A percentile compares a stretch with the other conserved stretches of the same genome.
phyloP scores from a whole-genome alignment of 2,797 vertebrate genomes.

The Cyclopterus lumpus region DNA sequence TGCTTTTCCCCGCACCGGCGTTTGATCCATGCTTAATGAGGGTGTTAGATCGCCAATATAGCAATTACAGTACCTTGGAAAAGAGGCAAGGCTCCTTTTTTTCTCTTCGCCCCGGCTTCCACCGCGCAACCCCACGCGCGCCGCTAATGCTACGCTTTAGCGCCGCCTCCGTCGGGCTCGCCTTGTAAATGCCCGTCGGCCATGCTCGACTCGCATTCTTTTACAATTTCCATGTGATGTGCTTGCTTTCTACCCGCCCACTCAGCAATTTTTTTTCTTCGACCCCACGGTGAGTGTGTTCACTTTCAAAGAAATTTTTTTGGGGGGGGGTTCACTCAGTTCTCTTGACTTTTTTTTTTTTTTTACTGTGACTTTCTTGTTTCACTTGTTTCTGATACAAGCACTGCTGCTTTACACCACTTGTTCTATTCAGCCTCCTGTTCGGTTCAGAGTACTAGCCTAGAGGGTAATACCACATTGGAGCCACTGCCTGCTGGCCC shows the following conservation, averaged over 20 bases:
- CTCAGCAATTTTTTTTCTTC: conserved; percentile 38
- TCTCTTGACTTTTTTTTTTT: conserved; percentile 8
- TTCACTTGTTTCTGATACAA: conserved; percentile 25
- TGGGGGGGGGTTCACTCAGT: conserved; percentile 27
- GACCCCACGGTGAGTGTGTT: conserved; percentile 6
- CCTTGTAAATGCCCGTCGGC: background rate
- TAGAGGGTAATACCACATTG: conserved; percentile 12
- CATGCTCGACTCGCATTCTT: conserved; percentile 33
- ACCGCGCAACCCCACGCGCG: conserved; percentile 42
- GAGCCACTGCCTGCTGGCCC: background rate
- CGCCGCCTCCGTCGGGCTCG: conserved; percentile 29
- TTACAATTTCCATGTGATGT: conserved; percentile 27
- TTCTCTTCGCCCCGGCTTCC: conserved; percentile 44
- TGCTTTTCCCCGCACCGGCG: conserved; percentile 51
- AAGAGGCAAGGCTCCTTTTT: conserved; percentile 48
- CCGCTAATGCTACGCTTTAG: conserved; percentile 51
- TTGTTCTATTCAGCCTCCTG: background rate
- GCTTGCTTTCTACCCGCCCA: conserved; percentile 23
- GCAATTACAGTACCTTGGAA: conserved; percentile 75
- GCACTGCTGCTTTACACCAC: background rate
- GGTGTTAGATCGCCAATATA: conserved; percentile 76
- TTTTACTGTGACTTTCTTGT: conserved; percentile 27
- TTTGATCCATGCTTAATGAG: conserved; percentile 83
- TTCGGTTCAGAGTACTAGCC: conserved; percentile 10
- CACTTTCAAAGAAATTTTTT: conserved; percentile 39